Conservation (phyloP, 2,888 invertebrate species). For the Lottia scabra region DNA sequence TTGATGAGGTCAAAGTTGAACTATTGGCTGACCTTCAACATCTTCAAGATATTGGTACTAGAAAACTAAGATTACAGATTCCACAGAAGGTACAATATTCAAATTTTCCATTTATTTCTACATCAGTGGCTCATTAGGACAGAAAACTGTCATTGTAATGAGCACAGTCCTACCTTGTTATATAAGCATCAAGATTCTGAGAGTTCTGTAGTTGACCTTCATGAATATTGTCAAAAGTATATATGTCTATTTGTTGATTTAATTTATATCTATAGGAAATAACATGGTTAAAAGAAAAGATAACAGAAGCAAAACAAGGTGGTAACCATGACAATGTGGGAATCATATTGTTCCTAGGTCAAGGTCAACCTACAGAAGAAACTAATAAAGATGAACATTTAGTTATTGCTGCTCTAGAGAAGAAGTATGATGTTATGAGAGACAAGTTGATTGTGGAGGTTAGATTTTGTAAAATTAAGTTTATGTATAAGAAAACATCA, state of each 20-base stretch:
- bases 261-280: neutral
- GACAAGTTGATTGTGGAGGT: slow-evolving; percentile 62
- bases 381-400: slow-evolving; percentile 33
- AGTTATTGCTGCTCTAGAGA: slow-evolving; percentile 53
- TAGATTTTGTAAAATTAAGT: too few species aligned
- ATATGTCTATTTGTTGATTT: too few species aligned
- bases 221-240: too few species aligned
- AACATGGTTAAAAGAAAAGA: neutral
- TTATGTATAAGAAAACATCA: too few species aligned
- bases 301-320: slow-evolving; percentile 24
- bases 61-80: slow-evolving; percentile 11
- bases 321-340: slow-evolving; percentile 55
- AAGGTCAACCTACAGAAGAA: slow-evolving; percentile 25
- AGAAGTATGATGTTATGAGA: slow-evolving; percentile 62
- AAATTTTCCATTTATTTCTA: too few species aligned
- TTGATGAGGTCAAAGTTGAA: slow-evolving; percentile 50
- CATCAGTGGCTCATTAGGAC: too few species aligned
- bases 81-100: slow-evolving; percentile 33
- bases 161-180: too few species aligned
- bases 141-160: too few species aligned
- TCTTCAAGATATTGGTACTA: slow-evolving; percentile 50
- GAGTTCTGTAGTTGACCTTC: too few species aligned
- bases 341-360: slow-evolving; percentile 37
- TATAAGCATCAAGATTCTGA: too few species aligned
- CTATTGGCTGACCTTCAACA: slow-evolving; percentile 60